Evolutionary conservation across 2,113 vertebrate genomes (phyloP).

Genomic region (Piliocolobus tephrosceles): DNA sequence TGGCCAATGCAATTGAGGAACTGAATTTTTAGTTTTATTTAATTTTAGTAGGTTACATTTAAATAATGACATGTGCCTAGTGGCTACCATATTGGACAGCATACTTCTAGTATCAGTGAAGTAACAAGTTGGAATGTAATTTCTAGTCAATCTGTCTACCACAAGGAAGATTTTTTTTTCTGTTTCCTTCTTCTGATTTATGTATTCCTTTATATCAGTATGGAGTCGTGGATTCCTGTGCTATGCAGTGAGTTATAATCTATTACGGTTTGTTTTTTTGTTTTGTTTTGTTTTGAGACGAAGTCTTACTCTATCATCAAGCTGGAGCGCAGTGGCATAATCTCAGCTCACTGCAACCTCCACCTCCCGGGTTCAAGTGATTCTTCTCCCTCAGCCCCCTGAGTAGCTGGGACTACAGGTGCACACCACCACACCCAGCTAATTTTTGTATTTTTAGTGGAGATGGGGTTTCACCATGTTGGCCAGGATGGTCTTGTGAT

Average conservation of each 20-base stretch:
- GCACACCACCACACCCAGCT: no score
- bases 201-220: not conserved
- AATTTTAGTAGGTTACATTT: conserved; percentile 17
- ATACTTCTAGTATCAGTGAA: not conserved
- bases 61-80: not conserved
- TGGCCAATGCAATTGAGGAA: not conserved
- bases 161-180: not conserved
- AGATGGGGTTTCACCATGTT: no score
- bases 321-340: no score
- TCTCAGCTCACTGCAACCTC: no score
- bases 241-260: not conserved
- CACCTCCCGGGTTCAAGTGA: no score
- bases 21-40: conserved; percentile 1
- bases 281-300: no score
- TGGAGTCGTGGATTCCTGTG: not conserved
- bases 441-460: no score
- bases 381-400: no score
- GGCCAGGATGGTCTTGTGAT: no score
- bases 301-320: no score
- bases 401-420: no score
- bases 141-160: not conserved
- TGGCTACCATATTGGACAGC: not conserved
- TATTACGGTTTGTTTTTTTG: not conserved
- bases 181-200: not conserved
- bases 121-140: not conserved